phyloP scores from a whole-genome alignment of 2,888 invertebrate genomes.

The Eueremaeus valkanovi region DNA sequence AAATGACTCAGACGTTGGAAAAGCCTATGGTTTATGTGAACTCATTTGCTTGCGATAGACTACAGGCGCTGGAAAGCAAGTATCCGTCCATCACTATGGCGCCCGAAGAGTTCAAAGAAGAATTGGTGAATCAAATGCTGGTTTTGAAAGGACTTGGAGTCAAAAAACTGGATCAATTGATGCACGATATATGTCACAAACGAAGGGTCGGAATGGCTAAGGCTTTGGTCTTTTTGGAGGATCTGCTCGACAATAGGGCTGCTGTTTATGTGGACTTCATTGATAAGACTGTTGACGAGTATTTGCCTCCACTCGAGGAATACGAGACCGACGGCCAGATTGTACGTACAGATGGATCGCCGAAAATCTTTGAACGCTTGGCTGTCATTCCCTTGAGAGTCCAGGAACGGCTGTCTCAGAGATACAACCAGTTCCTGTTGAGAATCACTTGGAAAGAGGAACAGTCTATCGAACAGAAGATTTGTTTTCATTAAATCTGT shows the following conservation, averaged over 20 bases:
- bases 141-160: not conserved
- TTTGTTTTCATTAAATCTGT: too few relatives aligned
- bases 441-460: not conserved
- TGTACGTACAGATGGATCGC: not conserved
- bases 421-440: not conserved
- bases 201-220: not conserved
- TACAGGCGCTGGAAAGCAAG: not conserved
- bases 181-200: not conserved
- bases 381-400: not conserved
- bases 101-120: constrained; percentile 5
- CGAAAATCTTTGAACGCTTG: not conserved
- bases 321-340: not conserved
- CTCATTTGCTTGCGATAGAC: not conserved
- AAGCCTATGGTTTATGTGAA: not conserved
- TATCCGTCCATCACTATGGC: not conserved
- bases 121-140: not conserved
- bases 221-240: not conserved
- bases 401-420: not conserved
- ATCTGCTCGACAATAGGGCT: not conserved
- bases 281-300: not conserved
- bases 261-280: not conserved
- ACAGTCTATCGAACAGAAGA: not conserved
- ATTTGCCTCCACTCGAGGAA: not conserved
- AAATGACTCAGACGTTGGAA: not conserved
- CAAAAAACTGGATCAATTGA: not conserved